Evolutionary conservation across 2,888 invertebrate species (phyloP), one percentile per base, ranked within the genome.

Genomic region (Drosophila vallismaia): DNA sequence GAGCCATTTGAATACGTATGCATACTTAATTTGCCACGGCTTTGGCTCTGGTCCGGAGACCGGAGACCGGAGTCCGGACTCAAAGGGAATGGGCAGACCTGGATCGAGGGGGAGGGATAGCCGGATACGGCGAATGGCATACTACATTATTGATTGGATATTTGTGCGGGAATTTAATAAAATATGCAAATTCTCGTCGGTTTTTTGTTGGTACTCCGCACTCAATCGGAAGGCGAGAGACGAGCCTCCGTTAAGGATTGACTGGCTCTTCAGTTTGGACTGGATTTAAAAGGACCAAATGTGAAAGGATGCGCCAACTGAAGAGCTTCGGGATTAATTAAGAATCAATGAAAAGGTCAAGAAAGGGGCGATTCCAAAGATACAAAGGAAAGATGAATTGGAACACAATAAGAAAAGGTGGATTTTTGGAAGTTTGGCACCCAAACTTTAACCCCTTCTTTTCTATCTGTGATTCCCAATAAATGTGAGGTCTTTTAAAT

Each of bases 71-170:
- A 28, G 69, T 62, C 70, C 63, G 42, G 36, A 52, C 67, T 64
- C 57, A 66, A 71, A 71, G 54, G 54, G 26, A 36, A 19, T 9
- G 24, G 45, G 28, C 36, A 24, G 29, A 19, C 2, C 19, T 19
- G 19, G 19, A 19, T 19, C 36, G 10, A 5, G 4, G 42, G n/a
- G 29, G 54, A 24, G 24, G 48, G 52, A 54, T 52, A 62, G 66
- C 68, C 80, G 80, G 74, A 84, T 84, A 76, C 73, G 68, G 50
- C 71, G 64, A 70, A 66, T 57, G 66, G 69, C 70, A 63, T 81
- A 87, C 85, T 82, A 82, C 82, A 82, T 79, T 80, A 86, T 88
- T 87, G 86, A 88, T 88, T 88, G 83, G 75, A 74, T 88, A 87
- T 87, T 89, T 86, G 75, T 81, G 73, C 57, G 73, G 75, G 76